phyloP scores from a whole-genome alignment of 2,113 vertebrate species.

The Osmerus eperlanus region DNA sequence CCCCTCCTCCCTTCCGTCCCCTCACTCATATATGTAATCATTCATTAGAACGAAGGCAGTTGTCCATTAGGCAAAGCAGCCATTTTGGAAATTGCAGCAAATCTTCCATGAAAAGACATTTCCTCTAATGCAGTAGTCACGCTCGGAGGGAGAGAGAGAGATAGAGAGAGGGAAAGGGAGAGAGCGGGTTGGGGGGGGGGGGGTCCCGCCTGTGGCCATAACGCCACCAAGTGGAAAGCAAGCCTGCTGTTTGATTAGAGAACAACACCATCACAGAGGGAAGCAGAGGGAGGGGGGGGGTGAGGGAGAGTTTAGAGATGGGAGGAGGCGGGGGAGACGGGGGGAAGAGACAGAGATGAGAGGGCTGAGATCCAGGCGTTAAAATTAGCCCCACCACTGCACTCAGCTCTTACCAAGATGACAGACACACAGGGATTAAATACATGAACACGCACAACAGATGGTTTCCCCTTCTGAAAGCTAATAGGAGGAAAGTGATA shows the following conservation, averaged over 20 bases:
- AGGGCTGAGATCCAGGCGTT: conserved; percentile 41
- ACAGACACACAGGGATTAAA: conserved; percentile 53
- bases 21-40: conserved; percentile 58
- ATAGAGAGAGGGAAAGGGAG: conserved; percentile 32
- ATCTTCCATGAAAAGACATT: conserved; percentile 95
- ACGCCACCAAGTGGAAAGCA: conserved; percentile 84
- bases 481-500: conserved; percentile 63
- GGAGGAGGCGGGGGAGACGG: conserved; percentile 37
- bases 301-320: conserved; percentile 37
- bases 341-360: conserved; percentile 18
- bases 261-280: conserved; percentile 67
- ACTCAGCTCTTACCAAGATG: conserved; percentile 35
- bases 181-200: conserved; percentile 17
- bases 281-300: conserved; percentile 29
- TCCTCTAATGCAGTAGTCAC: conserved; percentile 87
- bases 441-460: neutral
- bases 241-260: conserved; percentile 83
- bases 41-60: conserved; percentile 75
- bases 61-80: conserved; percentile 84
- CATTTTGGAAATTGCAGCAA: conserved; percentile 87
- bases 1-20: neutral
- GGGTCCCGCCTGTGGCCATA: conserved; percentile 70
- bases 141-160: conserved; percentile 57
- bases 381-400: conserved; percentile 62
- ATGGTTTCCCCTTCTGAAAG: neutral